Evolutionary conservation across 2,888 invertebrate genomes (phyloP).

Genomic region (Lycophotia porphyrea): DNA sequence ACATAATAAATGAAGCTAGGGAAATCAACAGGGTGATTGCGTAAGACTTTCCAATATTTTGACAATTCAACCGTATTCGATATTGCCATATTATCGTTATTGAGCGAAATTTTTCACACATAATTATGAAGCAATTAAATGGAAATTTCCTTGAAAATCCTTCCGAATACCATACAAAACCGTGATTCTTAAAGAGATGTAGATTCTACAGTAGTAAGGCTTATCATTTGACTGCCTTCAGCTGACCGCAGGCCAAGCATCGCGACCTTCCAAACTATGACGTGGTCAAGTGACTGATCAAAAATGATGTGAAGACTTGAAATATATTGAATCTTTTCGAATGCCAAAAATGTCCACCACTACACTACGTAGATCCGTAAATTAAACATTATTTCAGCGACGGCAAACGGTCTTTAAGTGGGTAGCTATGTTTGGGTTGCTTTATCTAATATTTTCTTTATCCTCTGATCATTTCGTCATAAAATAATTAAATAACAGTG

Average conservation of each 20-base stretch:
- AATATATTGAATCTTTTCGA: background rate
- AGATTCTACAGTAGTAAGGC: background rate
- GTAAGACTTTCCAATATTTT: background rate
- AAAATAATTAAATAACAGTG: slow-evolving; percentile 12
- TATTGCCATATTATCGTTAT: background rate
- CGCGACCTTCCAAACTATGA: background rate
- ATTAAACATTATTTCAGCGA: background rate
- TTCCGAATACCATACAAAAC: background rate
- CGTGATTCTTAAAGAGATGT: background rate
- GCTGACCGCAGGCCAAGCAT: background rate
- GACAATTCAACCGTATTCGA: background rate
- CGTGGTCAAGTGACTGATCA: background rate
- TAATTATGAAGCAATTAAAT: background rate
- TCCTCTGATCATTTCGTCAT: background rate
- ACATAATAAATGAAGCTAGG: background rate
- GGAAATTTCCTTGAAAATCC: background rate
- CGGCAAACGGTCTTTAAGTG: background rate
- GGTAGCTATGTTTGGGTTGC: background rate
- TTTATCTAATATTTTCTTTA: slow-evolving; percentile 24
- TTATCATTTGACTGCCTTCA: background rate
- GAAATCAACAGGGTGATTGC: background rate
- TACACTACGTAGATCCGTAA: background rate
- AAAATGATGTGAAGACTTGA: background rate
- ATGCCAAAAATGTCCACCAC: background rate
- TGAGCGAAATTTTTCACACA: background rate